These are phyloP conservation scores for Acrobasis suavella DNA, from an alignment of 2,888 invertebrate genomes.

Conservation along the genomic window DNA sequence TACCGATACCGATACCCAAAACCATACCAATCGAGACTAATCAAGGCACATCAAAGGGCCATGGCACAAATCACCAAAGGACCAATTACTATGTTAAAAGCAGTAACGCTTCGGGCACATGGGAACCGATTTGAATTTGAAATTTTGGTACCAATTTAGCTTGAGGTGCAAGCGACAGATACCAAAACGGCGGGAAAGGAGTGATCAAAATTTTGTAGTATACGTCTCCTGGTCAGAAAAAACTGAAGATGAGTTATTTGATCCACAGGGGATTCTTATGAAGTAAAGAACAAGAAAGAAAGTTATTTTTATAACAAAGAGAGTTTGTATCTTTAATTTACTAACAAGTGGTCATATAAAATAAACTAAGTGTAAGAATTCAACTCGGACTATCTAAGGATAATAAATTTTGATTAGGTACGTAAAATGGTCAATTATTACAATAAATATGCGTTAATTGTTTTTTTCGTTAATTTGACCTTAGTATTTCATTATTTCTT, in stretches of 20 bases:
- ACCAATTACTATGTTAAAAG: constrained; percentile 76
- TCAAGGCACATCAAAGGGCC: constrained; percentile 71
- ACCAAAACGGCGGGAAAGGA: constrained; percentile 50
- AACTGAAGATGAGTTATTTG: constrained; percentile 17
- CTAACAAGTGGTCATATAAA: too few relatives aligned
- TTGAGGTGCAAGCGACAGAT: constrained; percentile 78
- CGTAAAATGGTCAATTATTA: too few relatives aligned
- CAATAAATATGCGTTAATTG: too few relatives aligned
- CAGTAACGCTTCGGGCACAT: constrained; percentile 64
- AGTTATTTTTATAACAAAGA: too few relatives aligned
- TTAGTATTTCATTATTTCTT: too few relatives aligned
- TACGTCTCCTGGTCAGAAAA: constrained; percentile 41
- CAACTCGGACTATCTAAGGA: too few relatives aligned
- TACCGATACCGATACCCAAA: constrained; percentile 41
- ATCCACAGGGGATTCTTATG: not conserved
- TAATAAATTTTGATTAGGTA: too few relatives aligned
- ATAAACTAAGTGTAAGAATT: too few relatives aligned
- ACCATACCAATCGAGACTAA: constrained; percentile 49
- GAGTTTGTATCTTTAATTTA: too few relatives aligned
- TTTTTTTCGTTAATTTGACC: too few relatives aligned
- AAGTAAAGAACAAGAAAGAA: too few relatives aligned
- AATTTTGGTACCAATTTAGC: constrained; percentile 63
- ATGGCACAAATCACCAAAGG: constrained; percentile 60
- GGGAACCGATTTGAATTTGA: constrained; percentile 78
- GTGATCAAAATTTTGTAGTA: constrained; percentile 33